These are phyloP conservation scores for Diprion similis DNA, from an alignment of 1,140 invertebrate genomes.

Conservation along the genomic window DNA sequence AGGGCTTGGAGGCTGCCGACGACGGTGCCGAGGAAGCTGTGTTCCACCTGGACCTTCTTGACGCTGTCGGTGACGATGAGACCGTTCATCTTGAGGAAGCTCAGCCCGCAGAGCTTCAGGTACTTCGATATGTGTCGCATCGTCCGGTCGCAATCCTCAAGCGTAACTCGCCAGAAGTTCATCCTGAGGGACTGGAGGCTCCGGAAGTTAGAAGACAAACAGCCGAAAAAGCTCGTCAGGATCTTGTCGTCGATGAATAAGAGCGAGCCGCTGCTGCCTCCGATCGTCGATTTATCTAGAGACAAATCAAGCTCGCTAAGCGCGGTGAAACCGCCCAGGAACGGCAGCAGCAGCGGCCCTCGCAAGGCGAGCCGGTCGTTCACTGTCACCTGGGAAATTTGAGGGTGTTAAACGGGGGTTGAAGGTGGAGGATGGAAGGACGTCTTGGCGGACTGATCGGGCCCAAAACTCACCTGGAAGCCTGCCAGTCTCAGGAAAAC, in stretches of 20 bases:
- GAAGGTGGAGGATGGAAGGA: background rate
- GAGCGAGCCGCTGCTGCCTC: conserved; percentile 48
- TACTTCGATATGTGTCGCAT: conserved; percentile 55
- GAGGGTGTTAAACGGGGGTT: conserved; percentile 6
- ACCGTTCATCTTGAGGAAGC: conserved; percentile 51
- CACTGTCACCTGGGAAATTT: conserved; percentile 52
- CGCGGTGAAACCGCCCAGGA: conserved; percentile 60
- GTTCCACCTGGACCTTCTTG: conserved; percentile 52
- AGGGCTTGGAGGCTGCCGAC: conserved; percentile 54
- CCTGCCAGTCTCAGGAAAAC: conserved; percentile 62
- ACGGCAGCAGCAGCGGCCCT: conserved; percentile 61
- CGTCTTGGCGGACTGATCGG: background rate
- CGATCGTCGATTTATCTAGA: conserved; percentile 54
- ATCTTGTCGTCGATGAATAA: conserved; percentile 60
- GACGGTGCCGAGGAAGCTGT: conserved; percentile 55
- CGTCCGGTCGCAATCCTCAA: conserved; percentile 57
- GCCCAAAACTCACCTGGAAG: conserved; percentile 53
- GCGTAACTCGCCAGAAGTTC: conserved; percentile 56
- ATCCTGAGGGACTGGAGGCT: conserved; percentile 55
- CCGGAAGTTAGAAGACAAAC: conserved; percentile 51
- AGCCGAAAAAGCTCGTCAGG: conserved; percentile 56
- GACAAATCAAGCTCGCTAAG: conserved; percentile 63
- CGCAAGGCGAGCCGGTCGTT: conserved; percentile 60
- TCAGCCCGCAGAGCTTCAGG: conserved; percentile 52
- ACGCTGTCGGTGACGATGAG: conserved; percentile 53